Base-by-base conservation (phyloP, 2,888 invertebrate species). In the Macroteleia sp. region DNA sequence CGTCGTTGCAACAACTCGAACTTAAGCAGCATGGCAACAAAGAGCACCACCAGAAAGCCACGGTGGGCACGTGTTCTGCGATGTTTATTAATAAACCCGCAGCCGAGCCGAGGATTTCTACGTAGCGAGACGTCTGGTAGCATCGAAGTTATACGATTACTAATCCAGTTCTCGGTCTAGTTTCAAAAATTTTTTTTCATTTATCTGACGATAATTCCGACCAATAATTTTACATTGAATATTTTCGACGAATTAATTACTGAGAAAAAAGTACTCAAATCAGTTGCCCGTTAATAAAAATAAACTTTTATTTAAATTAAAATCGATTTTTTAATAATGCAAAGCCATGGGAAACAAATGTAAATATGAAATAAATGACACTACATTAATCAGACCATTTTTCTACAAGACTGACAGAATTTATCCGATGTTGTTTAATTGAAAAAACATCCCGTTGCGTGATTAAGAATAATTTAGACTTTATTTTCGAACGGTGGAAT, bases 11-110 rank as follows among this genome's bases (percentile, higher is more conserved):
- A 42, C 71, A 64, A 56, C 54, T 64, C 57, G 36, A 42, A 57
- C 61, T 67, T 30, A 48, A 46, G 74, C 75, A 81, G 70, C 61
- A 82, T 76, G 81, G 85, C 85, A 85, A 86, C 86, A 85, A 86
- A 86, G 85, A 85, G 83, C 61, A 71, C 71, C 75, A 75, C 77
- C 83, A 82, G 82, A 71, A 80, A 84, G 79, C 61, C 77, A 70
- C 83, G 83, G 77, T 79, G 82, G 83, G 87, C 86, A 87, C 87
- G 86, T 86, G 86, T 85, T 86, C 82, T 81, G 74, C 84, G 82
- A 84, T 87, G 88, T 89, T 89, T 90, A 90, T 90, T 90, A 89
- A 90, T 90, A 90, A 90, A 89, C 89, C 81, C 86, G 81, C 84
- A 85, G 85, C 80, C 83, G 83, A 79, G 78, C 79, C 83, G 84